Evolutionary conservation across 2,113 vertebrate species (phyloP), one percentile per base, ranked within the genome.

Genomic region (Eurypyga helias): DNA sequence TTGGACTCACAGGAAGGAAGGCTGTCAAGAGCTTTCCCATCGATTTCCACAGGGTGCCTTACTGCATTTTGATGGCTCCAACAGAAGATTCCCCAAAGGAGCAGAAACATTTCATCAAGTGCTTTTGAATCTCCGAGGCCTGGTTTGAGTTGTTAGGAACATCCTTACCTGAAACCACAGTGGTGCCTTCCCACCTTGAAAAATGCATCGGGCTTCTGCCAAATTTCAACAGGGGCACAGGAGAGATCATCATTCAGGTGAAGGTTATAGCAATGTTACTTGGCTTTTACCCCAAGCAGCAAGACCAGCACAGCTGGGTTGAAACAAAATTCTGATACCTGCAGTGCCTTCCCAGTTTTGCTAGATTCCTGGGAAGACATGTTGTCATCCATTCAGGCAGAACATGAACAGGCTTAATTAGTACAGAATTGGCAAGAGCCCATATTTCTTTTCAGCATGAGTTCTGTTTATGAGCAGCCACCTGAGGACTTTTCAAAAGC

Each of bases 371-470:
- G 13, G 48, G 75, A 94, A 87, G 54, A 70, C 51, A 17, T 48
- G 11, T 34, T 89, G 67, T 48, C 55, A 48, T 83, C 69, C 45
- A n/a, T 86, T 78, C 25, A 16, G 83, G 80, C 82, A 88, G 89
- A 95, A 96, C 83, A 91, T 89, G 94, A 97, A 81, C 64, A 94
- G 71, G 34, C 62, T 96, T 93, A 96, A 96, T 96, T 96, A 96
- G 36, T 28, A 52, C n/a, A 90, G 58, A 70, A 33, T 11, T 93
- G 69, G 85, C 67, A 96, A 90, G 73, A 93, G n/a, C 51, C 34
- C 3, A 0, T 60, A 73, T 89, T 77, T 80, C 58, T 83, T 87
- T 86, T 83, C 87, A 87, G 43, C 29, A 3, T 67, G 76, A 89
- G 43, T 46, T 92, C 33, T 81, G 51, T 46, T 89, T 84, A 58